Conservation (phyloP, 2,113 vertebrate genomes). For the Numida meleagris region DNA sequence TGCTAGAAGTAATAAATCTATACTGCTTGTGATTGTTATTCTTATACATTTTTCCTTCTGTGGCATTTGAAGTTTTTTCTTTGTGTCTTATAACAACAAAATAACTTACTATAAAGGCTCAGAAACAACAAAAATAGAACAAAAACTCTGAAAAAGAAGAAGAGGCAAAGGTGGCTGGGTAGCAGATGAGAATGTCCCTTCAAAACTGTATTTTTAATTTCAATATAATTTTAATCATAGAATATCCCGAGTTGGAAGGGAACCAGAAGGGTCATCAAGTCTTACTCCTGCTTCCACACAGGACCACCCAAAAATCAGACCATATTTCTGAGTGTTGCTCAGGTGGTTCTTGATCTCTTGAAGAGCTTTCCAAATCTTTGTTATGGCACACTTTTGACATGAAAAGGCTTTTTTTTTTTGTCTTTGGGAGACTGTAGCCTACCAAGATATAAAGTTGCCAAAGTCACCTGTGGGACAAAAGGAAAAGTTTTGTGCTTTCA, state of each 20-base stretch:
- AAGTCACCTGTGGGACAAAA: not conserved
- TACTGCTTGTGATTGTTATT: not conserved
- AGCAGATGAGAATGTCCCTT: not conserved
- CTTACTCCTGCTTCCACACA: too few species aligned
- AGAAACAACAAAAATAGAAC: not conserved
- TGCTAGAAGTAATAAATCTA: slow-evolving; percentile 24
- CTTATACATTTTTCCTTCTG: not conserved
- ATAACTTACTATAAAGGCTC: not conserved
- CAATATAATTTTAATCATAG: not conserved
- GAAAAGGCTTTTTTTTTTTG: too few species aligned
- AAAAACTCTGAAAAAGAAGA: not conserved
- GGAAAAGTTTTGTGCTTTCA: not conserved
- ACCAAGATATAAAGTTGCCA: not conserved
- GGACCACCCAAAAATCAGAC: too few species aligned
- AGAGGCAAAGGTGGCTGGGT: not conserved
- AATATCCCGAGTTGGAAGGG: too few species aligned
- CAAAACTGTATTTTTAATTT: not conserved
- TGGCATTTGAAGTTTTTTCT: not conserved
- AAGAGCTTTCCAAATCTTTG: too few species aligned
- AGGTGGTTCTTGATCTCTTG: too few species aligned
- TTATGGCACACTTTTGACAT: too few species aligned
- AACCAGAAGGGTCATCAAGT: too few species aligned
- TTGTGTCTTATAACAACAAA: not conserved
- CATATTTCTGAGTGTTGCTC: too few species aligned
- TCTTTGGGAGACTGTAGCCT: not conserved